phyloP scores from a whole-genome alignment of 1,140 invertebrate species.

The Lasaia peninsularis region DNA sequence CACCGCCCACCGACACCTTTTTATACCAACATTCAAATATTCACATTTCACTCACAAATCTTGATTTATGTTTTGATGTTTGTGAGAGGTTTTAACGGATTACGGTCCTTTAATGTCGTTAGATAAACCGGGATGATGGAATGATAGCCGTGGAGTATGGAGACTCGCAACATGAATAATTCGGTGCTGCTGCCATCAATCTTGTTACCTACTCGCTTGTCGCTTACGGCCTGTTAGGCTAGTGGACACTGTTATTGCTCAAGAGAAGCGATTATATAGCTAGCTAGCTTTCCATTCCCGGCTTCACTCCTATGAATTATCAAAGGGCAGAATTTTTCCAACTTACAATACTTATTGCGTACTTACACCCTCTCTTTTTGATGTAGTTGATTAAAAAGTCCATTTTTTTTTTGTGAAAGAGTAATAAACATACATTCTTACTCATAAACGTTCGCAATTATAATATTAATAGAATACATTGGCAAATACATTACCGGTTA shows the following conservation, averaged over 20 bases:
- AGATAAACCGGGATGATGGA: slow-evolving; percentile 25
- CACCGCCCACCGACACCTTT: not conserved
- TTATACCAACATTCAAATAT: not conserved
- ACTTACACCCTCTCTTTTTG: too few relatives aligned
- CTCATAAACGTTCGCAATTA: too few relatives aligned
- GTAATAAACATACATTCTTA: too few relatives aligned
- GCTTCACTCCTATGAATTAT: too few relatives aligned
- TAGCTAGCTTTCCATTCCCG: not conserved
- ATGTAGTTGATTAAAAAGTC: too few relatives aligned
- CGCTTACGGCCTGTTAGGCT: slow-evolving; percentile 1
- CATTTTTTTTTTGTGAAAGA: too few relatives aligned
- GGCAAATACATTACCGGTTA: too few relatives aligned
- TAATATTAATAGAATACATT: too few relatives aligned
- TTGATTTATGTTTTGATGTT: slow-evolving; percentile 16
- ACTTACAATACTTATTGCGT: too few relatives aligned
- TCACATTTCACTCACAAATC: slow-evolving; percentile 5
- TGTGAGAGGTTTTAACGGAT: slow-evolving; percentile 15
- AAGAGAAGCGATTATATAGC: not conserved
- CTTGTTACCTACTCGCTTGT: slow-evolving; percentile 17
- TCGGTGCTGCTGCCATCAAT: slow-evolving; percentile 22
- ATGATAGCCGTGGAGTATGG: slow-evolving; percentile 16
- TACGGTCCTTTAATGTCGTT: slow-evolving; percentile 14
- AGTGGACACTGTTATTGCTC: not conserved
- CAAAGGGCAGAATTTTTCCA: too few relatives aligned
- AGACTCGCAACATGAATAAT: slow-evolving; percentile 23